Percentiles rank a stretch among this genome's conserved stretches.
Conservation (phyloP, 1,140 invertebrate genomes). For the Potamilus streckersoni region DNA sequence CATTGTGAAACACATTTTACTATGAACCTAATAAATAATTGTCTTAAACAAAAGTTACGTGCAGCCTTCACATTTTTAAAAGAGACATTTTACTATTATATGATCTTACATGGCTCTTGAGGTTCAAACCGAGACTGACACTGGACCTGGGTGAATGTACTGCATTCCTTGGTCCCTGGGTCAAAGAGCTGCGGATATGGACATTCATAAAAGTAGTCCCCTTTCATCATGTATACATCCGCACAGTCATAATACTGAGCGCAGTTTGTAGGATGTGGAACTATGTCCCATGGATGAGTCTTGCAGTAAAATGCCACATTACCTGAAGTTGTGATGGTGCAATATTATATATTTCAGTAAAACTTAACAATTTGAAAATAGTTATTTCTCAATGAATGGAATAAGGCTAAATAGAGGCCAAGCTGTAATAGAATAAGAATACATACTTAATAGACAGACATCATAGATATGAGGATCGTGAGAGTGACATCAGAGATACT, state of each 20-base stretch:
- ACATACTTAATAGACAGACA: too few species aligned
- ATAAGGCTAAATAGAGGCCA: too few species aligned
- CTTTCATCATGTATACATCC: neutral
- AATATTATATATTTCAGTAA: too few species aligned
- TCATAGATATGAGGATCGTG: too few species aligned
- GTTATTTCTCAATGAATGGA: too few species aligned
- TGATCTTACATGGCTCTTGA: conserved; percentile 41
- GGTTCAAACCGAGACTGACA: conserved; percentile 40
- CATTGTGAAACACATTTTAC: neutral
- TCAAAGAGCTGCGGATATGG: conserved; percentile 49
- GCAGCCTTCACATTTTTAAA: neutral
- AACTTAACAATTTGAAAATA: too few species aligned
- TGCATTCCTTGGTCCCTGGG: conserved; percentile 29
- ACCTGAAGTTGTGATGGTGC: conserved; percentile 5
- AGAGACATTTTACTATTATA: neutral
- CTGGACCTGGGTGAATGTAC: conserved; percentile 39
- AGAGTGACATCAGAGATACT: too few species aligned
- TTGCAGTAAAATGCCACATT: conserved; percentile 24
- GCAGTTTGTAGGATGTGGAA: conserved; percentile 40
- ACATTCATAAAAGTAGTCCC: conserved; percentile 40
- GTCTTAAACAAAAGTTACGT: neutral
- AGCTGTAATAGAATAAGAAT: too few species aligned
- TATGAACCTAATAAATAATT: neutral
- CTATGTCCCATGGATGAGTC: conserved; percentile 5
- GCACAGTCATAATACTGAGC: conserved; percentile 50